Base-by-base conservation (phyloP, 1,140 invertebrate genomes). In the Solenopsis invicta region DNA sequence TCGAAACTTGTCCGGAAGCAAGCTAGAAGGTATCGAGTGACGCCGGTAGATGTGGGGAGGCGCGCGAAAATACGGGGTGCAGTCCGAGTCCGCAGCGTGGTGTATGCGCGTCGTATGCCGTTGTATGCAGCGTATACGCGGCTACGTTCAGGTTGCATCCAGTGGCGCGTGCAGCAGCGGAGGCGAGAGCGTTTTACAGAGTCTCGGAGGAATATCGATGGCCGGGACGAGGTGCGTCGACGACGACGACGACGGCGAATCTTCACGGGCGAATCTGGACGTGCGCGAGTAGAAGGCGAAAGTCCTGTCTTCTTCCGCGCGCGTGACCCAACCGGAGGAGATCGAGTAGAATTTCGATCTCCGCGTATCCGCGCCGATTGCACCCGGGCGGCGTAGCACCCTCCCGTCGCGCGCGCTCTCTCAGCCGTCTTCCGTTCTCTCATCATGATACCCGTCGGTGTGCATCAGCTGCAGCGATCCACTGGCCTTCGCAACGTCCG, bases 381-480 rank as follows among this genome's bases (percentile, higher is more conserved):
- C 6, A 8, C 18, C 50, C 29, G 48, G 45, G 37, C 18, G n/a
- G 8, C 18, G 29, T 34, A n/a, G 24, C 45, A 74, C 12, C 37
- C 24, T 84, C 56, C 48, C n/a, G 24, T 54, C 59, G 24, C 16
- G 13, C 29, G 10, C 16, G n/a, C 29, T 41, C 56, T 76, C 37
- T 29, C 29, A 1, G 0, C 29, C 29, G 29, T 29, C 29, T 29
- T 29, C 29, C 29, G 29, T 29, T 2, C 21, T 24, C 37, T 59
- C 50, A 84, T 66, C 59, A 90, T 87, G 88, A 66, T 89, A 78
- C n/a, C 24, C 21, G 66, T 67, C 54, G 13, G 9, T 41, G n/a
- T 37, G 37, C 56, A 0, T 56, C 67, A 24, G 67, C 54, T 2
- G 29, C 67, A 24, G 67, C 54, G 45, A 54, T 12, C 41, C 21